phyloP scores from a whole-genome alignment of 2,888 invertebrate genomes.

The Tortricodes alternella region DNA sequence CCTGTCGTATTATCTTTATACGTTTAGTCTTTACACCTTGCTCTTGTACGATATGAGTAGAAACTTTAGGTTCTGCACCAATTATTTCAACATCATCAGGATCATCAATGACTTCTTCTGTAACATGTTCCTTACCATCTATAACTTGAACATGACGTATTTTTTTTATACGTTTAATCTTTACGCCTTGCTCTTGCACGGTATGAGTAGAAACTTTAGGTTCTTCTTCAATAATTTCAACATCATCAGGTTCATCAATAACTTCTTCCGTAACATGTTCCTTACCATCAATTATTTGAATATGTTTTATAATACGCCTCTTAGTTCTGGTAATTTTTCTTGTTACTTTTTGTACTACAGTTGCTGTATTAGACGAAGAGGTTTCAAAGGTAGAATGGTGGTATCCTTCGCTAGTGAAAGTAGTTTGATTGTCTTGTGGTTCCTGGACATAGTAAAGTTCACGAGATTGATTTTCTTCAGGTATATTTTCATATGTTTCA shows the following conservation, averaged over 20 bases:
- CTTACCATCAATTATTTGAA: constrained; percentile 91
- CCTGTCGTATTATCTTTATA: constrained; percentile 53
- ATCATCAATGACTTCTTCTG: constrained; percentile 89
- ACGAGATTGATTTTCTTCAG: constrained; percentile 36
- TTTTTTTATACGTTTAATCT: constrained; percentile 65
- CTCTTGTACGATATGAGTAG: constrained; percentile 51
- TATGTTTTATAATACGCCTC: constrained; percentile 88
- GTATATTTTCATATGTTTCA: constrained; percentile 42
- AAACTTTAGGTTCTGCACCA: constrained; percentile 81
- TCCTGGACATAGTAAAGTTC: constrained; percentile 51
- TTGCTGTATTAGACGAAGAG: constrained; percentile 66
- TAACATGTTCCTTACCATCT: constrained; percentile 42
- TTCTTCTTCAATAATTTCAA: constrained; percentile 87
- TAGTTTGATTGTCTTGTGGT: constrained; percentile 46
- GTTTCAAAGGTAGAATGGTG: constrained; percentile 49
- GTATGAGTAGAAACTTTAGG: constrained; percentile 52
- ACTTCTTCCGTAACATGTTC: constrained; percentile 92
- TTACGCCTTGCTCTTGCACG: constrained; percentile 55
- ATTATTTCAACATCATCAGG: constrained; percentile 90
- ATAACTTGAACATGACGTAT: constrained; percentile 36
- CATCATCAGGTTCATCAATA: constrained; percentile 91
- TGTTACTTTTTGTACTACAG: constrained; percentile 90
- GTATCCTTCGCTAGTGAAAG: constrained; percentile 41
- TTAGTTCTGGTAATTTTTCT: constrained; percentile 88
- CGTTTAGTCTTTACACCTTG: constrained; percentile 61